Base-by-base conservation (phyloP, 2,113 vertebrate species). In the Zapus hudsonius region DNA sequence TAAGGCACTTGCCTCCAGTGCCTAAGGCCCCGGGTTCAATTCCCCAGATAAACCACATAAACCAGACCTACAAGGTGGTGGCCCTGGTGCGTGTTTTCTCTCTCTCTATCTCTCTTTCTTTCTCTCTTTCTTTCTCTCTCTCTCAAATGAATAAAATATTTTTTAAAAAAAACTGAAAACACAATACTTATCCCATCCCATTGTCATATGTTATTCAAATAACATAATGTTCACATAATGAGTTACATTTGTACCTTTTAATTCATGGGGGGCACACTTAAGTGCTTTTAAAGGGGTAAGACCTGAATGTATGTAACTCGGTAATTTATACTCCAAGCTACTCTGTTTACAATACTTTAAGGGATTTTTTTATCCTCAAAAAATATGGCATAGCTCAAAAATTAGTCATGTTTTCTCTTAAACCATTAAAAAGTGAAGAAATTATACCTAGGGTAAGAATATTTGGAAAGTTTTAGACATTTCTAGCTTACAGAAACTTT, bases 341-440 rank as follows among this genome's bases (percentile, higher is more conserved):
- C 11, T 89, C 40, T 84, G 19, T 36, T 63, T 29, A 89, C 20
- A 92, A 63, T 94, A 73, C 13, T 57, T 95, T 75, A 93, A 74
- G 74, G 44, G 7, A 73, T 44, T 0, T 69, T 93, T 90, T 67
- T 57, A 20, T 64, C 22, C 64, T 91, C 78, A 79, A 84, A 94
- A 94, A 91, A 80, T 38, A 69, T 3, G 87, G 92, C 47, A 29
- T 61, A 90, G 10, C 66, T 83, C 61, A 83, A 33, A 93, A 87
- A 42, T 63, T 31, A 90, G 40, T 92, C 75, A 79, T 9, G 13
- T 38, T 59, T 80, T 85, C 67, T 72, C 10, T 74, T 84, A 80
- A 92, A 73, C 75, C 27, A 93, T n/a, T 17, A 55, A 33, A 69
- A 93, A 95, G 40, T 70, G 47, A 96, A 93, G n/a, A 81, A 96